Evolutionary conservation across 2,797 vertebrate species (phyloP).

Genomic region (Pygocentrus nattereri): DNA sequence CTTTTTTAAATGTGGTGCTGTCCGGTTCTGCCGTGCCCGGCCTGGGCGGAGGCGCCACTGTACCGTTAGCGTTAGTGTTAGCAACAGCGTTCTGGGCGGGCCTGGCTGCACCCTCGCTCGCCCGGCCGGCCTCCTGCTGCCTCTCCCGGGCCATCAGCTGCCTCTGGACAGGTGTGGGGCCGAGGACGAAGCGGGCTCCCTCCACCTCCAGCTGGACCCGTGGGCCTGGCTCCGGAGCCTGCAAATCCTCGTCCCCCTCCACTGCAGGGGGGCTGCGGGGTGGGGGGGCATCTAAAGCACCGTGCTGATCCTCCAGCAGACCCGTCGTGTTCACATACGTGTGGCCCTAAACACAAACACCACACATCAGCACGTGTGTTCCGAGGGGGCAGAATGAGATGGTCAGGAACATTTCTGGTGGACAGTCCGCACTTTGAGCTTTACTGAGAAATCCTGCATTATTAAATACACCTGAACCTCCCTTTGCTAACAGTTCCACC

Average conservation of each 20-base stretch:
- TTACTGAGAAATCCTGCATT: too few relatives aligned
- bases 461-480: too few relatives aligned
- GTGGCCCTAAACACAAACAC: conserved; percentile 83
- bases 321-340: conserved; percentile 98
- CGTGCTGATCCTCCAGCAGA: conserved; percentile 92
- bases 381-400: too few relatives aligned
- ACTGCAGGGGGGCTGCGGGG: conserved; percentile 50
- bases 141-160: conserved; percentile 93
- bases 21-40: conserved; percentile 77
- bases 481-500: too few relatives aligned
- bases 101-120: background rate
- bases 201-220: conserved; percentile 91
- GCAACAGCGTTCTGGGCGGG: conserved; percentile 9
- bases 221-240: conserved; percentile 81
- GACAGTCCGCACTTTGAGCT: background rate
- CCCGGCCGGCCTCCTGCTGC: conserved; percentile 65
- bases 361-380: background rate
- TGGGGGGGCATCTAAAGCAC: conserved; percentile 34
- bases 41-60: conserved; percentile 64
- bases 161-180: conserved; percentile 96
- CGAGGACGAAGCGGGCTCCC: conserved; percentile 92
- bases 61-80: conserved; percentile 40
- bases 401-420: too few relatives aligned
- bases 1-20: background rate
- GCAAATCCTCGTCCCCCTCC: conserved; percentile 73